A percentile compares a stretch with the other conserved stretches of the same genome.
Conservation (phyloP, 2,888 invertebrate species). For the Drosophila eohydei region DNA sequence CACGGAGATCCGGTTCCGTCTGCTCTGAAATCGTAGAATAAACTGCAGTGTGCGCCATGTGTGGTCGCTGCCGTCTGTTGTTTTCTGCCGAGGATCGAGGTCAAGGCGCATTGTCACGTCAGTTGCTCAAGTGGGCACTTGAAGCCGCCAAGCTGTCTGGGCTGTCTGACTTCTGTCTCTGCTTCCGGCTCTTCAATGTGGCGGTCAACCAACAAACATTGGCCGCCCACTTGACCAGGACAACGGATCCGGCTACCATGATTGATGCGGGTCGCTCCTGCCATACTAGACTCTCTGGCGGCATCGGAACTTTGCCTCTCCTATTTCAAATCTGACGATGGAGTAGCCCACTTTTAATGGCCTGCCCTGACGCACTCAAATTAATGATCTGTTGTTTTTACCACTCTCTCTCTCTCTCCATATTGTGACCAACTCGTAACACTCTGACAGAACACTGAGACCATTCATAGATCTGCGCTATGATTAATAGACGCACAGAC, state of each 20-base stretch:
- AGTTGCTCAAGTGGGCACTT: conserved; percentile 70
- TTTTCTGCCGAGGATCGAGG: conserved; percentile 3
- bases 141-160: conserved; percentile 76
- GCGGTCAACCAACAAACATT: conserved; percentile 75
- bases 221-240: conserved; percentile 65
- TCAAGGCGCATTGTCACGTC: background rate
- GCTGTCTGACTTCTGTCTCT: conserved; percentile 21
- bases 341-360: conserved; percentile 16
- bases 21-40: conserved; percentile 31
- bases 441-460: background rate
- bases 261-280: conserved; percentile 36
- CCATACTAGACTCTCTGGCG: conserved; percentile 54
- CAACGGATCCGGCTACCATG: conserved; percentile 28
- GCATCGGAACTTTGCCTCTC: conserved; percentile 72
- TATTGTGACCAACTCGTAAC: conserved; percentile 43
- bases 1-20: conserved; percentile 47
- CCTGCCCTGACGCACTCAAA: conserved; percentile 24
- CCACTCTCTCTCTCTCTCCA: background rate
- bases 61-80: conserved; percentile 46
- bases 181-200: conserved; percentile 64
- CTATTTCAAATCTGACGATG: conserved; percentile 61
- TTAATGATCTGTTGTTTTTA: conserved; percentile 60
- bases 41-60: conserved; percentile 35
- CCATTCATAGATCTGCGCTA: conserved; percentile 30
- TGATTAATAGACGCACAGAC: conserved; percentile 33